A percentile compares a stretch with the other conserved stretches of the same genome.
Evolutionary conservation across 2,113 vertebrate genomes (phyloP).

Genomic region (Chroicocephalus ridibundus): DNA sequence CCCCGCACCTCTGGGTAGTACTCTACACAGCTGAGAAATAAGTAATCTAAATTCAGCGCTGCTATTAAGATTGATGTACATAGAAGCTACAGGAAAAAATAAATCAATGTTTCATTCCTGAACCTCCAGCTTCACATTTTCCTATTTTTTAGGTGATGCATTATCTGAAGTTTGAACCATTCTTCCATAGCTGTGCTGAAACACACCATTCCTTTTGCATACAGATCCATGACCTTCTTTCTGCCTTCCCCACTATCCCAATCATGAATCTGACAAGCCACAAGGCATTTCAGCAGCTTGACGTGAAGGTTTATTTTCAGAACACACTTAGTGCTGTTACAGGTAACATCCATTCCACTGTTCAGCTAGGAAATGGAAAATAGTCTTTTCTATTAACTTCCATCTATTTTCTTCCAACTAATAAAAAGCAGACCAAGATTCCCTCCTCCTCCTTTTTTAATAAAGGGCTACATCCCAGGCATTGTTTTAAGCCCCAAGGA

Average conservation of each 20-base stretch:
- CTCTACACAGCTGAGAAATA: neutral
- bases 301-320: neutral
- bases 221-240: neutral
- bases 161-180: neutral
- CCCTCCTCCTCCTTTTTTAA: neutral
- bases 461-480: neutral
- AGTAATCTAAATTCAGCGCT: neutral
- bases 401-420: neutral
- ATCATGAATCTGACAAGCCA: neutral
- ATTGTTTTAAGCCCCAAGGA: neutral
- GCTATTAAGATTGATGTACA: neutral
- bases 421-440: neutral
- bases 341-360: neutral
- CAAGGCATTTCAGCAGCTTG: neutral
- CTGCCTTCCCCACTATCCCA: neutral
- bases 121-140: neutral
- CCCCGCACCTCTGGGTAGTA: neutral
- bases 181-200: neutral
- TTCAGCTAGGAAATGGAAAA: neutral
- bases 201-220: neutral
- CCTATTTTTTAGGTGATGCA: neutral
- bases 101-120: neutral
- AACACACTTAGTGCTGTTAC: neutral
- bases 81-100: neutral
- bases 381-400: neutral